These are phyloP conservation scores for Pelecanoides urinatrix DNA, from an alignment of 2,113 vertebrate genomes.

Conservation along the genomic window DNA sequence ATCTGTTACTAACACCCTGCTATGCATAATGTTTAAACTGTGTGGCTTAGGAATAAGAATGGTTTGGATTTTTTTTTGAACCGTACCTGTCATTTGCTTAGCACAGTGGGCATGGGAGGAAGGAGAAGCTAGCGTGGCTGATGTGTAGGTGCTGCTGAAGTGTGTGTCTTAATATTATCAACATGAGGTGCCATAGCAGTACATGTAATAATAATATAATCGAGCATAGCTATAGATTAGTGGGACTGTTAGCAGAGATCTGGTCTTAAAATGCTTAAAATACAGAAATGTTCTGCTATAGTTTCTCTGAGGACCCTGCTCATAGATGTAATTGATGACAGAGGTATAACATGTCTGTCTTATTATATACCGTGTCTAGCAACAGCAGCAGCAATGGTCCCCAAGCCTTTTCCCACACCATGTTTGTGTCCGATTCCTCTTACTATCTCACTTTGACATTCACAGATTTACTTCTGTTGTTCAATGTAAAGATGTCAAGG, in stretches of 20 bases:
- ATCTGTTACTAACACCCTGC: background rate
- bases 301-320: background rate
- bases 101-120: background rate
- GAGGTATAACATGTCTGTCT: background rate
- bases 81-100: background rate
- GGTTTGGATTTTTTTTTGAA: background rate
- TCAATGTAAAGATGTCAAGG: background rate
- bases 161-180: background rate
- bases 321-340: accelerated
- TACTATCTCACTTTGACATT: background rate
- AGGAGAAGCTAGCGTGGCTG: background rate
- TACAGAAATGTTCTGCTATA: background rate
- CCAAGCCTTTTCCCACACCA: background rate
- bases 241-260: background rate
- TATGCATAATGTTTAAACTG: background rate
- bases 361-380: no score
- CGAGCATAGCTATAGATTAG: background rate
- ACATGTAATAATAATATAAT: background rate
- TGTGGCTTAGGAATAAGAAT: background rate
- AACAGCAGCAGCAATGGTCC: background rate
- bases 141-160: background rate
- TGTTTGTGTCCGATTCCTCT: background rate
- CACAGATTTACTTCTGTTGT: background rate
- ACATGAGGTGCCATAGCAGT: background rate
- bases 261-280: background rate